These are phyloP conservation scores for Acanthosepion pharaonis DNA, from an alignment of 2,888 invertebrate species.

Conservation along the genomic window DNA sequence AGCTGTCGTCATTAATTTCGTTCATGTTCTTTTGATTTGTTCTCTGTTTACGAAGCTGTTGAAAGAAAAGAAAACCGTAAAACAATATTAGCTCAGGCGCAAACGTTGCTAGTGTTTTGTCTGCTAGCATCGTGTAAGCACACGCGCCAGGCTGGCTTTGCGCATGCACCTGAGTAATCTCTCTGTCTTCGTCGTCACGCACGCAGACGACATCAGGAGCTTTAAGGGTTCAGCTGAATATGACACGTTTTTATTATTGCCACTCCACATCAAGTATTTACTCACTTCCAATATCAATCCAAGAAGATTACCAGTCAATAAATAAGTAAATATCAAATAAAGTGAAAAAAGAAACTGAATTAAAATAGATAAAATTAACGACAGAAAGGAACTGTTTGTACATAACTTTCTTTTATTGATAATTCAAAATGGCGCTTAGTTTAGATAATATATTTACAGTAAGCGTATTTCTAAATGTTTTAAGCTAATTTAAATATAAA, in stretches of 20 bases:
- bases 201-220: background rate
- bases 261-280: conserved; percentile 20
- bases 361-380: background rate
- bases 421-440: background rate
- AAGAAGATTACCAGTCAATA: background rate
- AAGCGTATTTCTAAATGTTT: background rate
- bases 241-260: background rate
- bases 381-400: background rate
- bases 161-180: background rate
- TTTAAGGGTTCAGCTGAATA: background rate
- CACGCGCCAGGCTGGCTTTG: background rate
- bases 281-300: background rate
- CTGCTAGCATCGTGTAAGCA: background rate
- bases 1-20: background rate
- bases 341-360: background rate
- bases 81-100: background rate
- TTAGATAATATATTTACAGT: background rate
- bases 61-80: background rate
- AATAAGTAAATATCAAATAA: background rate
- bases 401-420: background rate
- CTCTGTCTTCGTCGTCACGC: background rate
- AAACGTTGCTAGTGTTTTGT: background rate
- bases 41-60: background rate
- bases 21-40: background rate
- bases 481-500: too few relatives aligned